These are phyloP conservation scores for Osmerus mordax DNA, from an alignment of 2,113 vertebrate species.

Conservation along the genomic window DNA sequence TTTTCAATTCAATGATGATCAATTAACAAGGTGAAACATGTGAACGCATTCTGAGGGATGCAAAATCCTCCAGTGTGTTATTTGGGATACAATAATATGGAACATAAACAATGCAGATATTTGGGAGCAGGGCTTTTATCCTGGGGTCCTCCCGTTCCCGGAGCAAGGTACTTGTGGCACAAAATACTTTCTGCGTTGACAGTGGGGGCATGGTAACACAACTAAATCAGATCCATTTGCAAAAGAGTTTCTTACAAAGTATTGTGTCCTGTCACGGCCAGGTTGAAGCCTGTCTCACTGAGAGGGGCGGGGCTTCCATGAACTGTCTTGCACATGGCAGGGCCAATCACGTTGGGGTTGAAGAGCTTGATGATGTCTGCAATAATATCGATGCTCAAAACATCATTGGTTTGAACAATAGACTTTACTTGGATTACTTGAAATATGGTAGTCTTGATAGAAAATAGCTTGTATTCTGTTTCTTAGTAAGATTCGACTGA, in stretches of 20 bases:
- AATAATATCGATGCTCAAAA: not conserved
- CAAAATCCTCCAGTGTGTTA: no score
- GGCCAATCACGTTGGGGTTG: conserved; percentile 70
- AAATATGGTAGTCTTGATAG: no score
- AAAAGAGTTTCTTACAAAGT: conserved; percentile 63
- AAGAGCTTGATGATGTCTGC: conserved; percentile 76
- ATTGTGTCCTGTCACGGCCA: conserved; percentile 78
- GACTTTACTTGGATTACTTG: no score
- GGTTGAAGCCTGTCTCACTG: conserved; percentile 74
- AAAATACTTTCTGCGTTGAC: no score
- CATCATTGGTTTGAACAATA: not conserved
- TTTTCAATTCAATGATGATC: not conserved
- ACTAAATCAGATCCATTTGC: not conserved
- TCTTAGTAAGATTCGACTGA: no score
- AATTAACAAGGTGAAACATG: not conserved
- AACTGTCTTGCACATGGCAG: conserved; percentile 64
- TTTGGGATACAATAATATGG: no score
- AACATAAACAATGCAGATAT: no score
- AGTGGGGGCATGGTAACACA: no score
- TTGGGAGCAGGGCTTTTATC: no score
- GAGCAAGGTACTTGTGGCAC: no score
- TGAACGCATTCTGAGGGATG: not conserved
- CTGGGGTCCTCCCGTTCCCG: no score
- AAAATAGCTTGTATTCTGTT: no score
- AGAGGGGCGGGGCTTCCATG: conserved; percentile 64